Evolutionary conservation across 2,797 vertebrate genomes (phyloP).

Genomic region (Pygocentrus nattereri): DNA sequence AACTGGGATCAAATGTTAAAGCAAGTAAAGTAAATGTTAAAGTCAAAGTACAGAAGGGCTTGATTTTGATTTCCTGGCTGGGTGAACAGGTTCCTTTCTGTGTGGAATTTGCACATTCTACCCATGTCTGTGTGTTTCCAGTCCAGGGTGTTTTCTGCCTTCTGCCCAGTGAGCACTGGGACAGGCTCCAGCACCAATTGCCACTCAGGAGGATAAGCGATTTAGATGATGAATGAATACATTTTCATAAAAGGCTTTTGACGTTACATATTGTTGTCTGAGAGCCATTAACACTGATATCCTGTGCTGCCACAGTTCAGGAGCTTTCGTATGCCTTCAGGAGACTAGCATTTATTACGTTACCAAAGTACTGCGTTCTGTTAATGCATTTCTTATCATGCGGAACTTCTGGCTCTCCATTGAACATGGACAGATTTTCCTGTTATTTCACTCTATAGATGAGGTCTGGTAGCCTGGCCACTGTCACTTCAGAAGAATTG

Average conservation of each 20-base stretch:
- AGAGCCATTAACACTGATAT: not conserved
- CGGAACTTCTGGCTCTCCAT: not conserved
- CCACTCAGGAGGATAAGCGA: too few species aligned
- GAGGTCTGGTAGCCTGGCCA: not conserved
- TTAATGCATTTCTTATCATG: slow-evolving; percentile 6
- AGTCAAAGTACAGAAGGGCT: too few species aligned
- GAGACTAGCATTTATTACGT: not conserved
- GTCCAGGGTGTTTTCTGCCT: too few species aligned
- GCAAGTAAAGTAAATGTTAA: not conserved
- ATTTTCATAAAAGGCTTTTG: too few species aligned
- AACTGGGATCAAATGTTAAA: not conserved
- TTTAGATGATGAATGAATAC: too few species aligned
- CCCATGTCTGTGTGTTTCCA: too few species aligned
- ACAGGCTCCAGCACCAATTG: too few species aligned
- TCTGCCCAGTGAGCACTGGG: too few species aligned
- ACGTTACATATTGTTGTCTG: not conserved
- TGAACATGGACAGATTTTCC: slow-evolving; percentile 1
- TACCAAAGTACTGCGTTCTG: not conserved
- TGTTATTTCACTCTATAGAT: slow-evolving; percentile 10
- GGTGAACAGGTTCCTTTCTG: too few species aligned
- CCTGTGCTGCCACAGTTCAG: not conserved
- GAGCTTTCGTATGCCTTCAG: not conserved
- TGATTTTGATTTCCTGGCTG: too few species aligned
- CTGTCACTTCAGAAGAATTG: slow-evolving; percentile 14
- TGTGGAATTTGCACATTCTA: too few species aligned